These are phyloP conservation scores for Centruroides vittatus DNA, from an alignment of 1,140 invertebrate genomes.

Conservation along the genomic window DNA sequence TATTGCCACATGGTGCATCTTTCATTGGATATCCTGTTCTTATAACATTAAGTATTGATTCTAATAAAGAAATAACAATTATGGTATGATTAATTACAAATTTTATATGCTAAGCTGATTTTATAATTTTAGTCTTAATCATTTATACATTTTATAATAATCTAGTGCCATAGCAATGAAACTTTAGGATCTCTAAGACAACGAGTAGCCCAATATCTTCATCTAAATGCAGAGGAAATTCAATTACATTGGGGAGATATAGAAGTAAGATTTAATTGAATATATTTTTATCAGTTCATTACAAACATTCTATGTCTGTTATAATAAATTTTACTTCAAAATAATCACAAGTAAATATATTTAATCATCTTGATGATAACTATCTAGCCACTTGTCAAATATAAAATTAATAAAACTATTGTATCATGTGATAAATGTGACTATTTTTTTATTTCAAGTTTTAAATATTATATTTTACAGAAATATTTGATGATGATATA, in stretches of 20 bases:
- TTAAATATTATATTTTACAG: too few relatives aligned
- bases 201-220: conserved; percentile 27
- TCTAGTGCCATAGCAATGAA: conserved; percentile 34
- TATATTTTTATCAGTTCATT: too few relatives aligned
- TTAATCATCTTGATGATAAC: too few relatives aligned
- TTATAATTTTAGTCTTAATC: not conserved
- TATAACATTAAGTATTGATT: conserved; percentile 30
- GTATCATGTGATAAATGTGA: too few relatives aligned
- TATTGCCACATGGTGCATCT: conserved; percentile 37
- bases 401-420: too few relatives aligned
- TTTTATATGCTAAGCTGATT: not conserved
- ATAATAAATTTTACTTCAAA: too few relatives aligned
- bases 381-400: too few relatives aligned
- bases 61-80: conserved; percentile 30
- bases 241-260: conserved; percentile 31
- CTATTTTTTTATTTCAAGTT: too few relatives aligned
- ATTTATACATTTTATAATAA: not conserved
- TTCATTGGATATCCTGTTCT: conserved; percentile 35
- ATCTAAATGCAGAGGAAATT: conserved; percentile 27
- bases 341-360: too few relatives aligned
- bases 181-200: conserved; percentile 28
- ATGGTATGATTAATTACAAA: conserved; percentile 22
- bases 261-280: conserved; percentile 21
- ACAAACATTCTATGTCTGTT: too few relatives aligned
- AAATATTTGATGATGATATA: too few relatives aligned